Conservation (phyloP, 2,797 vertebrate genomes). For the Aulostomus chinensis region DNA sequence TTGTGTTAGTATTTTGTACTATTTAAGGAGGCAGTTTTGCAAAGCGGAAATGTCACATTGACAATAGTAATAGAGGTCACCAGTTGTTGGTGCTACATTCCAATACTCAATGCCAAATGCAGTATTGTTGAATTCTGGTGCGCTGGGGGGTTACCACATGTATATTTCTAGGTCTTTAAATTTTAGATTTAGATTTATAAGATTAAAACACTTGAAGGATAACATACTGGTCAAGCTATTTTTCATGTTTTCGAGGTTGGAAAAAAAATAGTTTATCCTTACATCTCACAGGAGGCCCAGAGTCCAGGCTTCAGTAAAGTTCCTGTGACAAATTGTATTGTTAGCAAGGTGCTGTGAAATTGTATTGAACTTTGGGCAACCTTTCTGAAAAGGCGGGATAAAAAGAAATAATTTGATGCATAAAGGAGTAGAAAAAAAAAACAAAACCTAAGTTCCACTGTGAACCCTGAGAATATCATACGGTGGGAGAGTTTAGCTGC, state of each 20-base stretch:
- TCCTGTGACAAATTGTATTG: slow-evolving; percentile 58
- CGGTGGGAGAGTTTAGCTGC: slow-evolving; percentile 32
- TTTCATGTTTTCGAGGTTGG: slow-evolving; percentile 2
- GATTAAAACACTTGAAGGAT: too few species aligned
- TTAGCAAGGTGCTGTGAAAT: slow-evolving; percentile 45
- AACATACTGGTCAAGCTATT: background rate
- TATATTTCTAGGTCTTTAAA: too few species aligned
- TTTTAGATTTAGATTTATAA: too few species aligned
- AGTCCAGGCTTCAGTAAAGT: slow-evolving; percentile 29
- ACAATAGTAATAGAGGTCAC: slow-evolving; percentile 19
- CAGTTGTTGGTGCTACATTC: slow-evolving; percentile 21
- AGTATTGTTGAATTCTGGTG: too few species aligned
- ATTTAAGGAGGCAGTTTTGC: slow-evolving; percentile 46
- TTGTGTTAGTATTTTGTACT: slow-evolving; percentile 46
- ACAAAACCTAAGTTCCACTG: too few species aligned
- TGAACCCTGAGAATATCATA: slow-evolving; percentile 31
- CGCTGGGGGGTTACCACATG: too few species aligned
- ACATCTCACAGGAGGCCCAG: slow-evolving; percentile 14
- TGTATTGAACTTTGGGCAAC: slow-evolving; percentile 48
- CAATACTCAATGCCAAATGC: slow-evolving; percentile 22
- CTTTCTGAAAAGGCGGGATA: slow-evolving; percentile 42
- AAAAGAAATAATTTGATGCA: slow-evolving; percentile 34
- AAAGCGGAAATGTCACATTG: slow-evolving; percentile 43
- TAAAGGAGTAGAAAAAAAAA: slow-evolving; percentile 49
- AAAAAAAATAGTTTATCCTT: slow-evolving; percentile 17